Conservation (phyloP, 2,797 vertebrate genomes). For the Danio tinwini region DNA sequence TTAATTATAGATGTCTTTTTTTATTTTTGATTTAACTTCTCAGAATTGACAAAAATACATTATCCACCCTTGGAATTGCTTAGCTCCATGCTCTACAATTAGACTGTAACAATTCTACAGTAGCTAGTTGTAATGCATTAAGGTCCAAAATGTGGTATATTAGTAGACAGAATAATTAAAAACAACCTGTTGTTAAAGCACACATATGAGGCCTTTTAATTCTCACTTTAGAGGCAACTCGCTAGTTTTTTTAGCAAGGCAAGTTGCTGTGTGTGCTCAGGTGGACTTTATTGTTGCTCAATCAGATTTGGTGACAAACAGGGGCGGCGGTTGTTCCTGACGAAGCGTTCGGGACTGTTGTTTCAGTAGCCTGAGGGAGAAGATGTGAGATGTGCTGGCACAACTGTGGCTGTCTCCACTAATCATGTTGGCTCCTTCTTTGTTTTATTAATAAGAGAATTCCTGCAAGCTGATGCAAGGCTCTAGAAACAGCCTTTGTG, state of each 20-base stretch:
- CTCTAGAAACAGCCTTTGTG: constrained; percentile 80
- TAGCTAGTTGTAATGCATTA: not conserved
- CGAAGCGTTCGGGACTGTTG: constrained; percentile 43
- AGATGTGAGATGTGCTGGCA: constrained; percentile 58
- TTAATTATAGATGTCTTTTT: too few species aligned
- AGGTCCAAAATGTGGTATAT: not conserved
- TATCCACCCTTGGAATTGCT: not conserved
- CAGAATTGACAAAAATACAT: not conserved
- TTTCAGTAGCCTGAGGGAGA: constrained; percentile 52
- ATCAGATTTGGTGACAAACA: constrained; percentile 37
- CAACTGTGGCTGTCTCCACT: constrained; percentile 59
- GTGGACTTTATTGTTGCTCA: constrained; percentile 31
- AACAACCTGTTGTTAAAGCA: not conserved
- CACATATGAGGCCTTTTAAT: not conserved
- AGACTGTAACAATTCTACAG: not conserved
- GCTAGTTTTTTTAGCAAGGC: not conserved
- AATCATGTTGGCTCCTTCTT: constrained; percentile 75
- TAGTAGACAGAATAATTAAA: not conserved
- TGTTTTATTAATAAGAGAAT: constrained; percentile 84
- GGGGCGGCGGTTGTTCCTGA: not conserved
- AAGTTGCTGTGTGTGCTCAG: constrained; percentile 14
- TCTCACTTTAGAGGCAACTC: not conserved
- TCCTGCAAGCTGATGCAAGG: constrained; percentile 84
- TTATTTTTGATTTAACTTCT: not conserved
- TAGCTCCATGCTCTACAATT: not conserved